These are phyloP conservation scores for Geopemphigus sp. DNA, from an alignment of 1,140 invertebrate species.

Conservation along the genomic window DNA sequence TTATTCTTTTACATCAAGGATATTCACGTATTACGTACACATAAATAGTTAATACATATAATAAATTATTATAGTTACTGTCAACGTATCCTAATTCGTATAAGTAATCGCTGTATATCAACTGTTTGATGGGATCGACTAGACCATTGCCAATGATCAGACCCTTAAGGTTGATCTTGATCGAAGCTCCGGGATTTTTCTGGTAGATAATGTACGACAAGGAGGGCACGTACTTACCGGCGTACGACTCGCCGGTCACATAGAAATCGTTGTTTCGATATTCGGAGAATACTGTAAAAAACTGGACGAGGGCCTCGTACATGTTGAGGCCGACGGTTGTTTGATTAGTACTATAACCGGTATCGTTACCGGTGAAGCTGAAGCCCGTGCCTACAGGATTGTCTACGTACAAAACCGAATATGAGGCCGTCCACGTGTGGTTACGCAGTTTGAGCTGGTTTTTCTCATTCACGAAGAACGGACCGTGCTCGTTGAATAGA, in stretches of 20 bases:
- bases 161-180: conserved; percentile 66
- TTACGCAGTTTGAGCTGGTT: conserved; percentile 25
- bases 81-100: conserved; percentile 67
- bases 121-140: conserved; percentile 75
- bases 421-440: conserved; percentile 72
- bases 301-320: conserved; percentile 67
- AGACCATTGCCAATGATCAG: conserved; percentile 84
- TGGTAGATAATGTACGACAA: conserved; percentile 59
- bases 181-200: conserved; percentile 62
- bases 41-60: no score
- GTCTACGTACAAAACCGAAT: conserved; percentile 80
- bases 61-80: neutral
- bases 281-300: conserved; percentile 65
- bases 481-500: conserved; percentile 67
- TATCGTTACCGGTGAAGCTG: conserved; percentile 57
- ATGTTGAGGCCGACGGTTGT: conserved; percentile 67
- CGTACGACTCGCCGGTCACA: conserved; percentile 62
- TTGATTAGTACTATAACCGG: conserved; percentile 68
- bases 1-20: no score
- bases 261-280: conserved; percentile 52
- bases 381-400: conserved; percentile 83
- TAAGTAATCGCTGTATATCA: conserved; percentile 76
- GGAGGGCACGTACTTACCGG: conserved; percentile 61
- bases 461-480: conserved; percentile 60
- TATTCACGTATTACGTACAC: no score